Conservation (phyloP, 2,113 vertebrate genomes). For the Microcebus griseorufus region DNA sequence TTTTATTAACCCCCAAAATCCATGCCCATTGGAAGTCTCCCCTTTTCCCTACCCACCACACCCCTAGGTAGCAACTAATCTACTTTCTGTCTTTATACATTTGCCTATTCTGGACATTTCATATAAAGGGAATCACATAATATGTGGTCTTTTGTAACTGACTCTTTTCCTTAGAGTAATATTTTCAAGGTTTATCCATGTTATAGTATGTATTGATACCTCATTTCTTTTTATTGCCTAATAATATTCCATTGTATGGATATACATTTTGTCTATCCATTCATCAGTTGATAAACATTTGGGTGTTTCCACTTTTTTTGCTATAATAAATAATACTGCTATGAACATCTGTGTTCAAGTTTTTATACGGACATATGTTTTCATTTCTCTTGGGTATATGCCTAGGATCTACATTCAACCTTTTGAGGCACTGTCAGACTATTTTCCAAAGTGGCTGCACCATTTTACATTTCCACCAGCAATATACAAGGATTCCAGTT, state of each 20-base stretch:
- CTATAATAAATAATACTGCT: constrained; percentile 2
- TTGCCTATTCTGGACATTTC: background rate
- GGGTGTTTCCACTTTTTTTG: background rate
- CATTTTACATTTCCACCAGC: background rate
- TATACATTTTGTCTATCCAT: background rate
- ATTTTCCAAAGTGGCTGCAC: background rate
- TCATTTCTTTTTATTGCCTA: background rate
- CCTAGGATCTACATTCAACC: background rate
- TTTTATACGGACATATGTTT: background rate
- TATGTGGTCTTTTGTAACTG: background rate
- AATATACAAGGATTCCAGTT: background rate
- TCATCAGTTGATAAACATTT: background rate
- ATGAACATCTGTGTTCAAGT: background rate
- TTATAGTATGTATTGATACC: background rate
- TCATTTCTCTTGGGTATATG: background rate
- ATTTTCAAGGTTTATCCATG: background rate
- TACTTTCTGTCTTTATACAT: background rate
- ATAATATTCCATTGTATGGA: background rate
- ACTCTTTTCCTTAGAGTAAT: background rate
- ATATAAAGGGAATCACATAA: background rate
- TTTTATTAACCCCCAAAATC: background rate
- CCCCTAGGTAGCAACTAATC: background rate
- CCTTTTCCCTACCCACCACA: background rate
- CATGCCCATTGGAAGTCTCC: background rate
- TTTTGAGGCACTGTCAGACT: background rate